These are phyloP conservation scores for Phaenicophaeus curvirostris DNA, from an alignment of 2,797 vertebrate species.

Conservation along the genomic window DNA sequence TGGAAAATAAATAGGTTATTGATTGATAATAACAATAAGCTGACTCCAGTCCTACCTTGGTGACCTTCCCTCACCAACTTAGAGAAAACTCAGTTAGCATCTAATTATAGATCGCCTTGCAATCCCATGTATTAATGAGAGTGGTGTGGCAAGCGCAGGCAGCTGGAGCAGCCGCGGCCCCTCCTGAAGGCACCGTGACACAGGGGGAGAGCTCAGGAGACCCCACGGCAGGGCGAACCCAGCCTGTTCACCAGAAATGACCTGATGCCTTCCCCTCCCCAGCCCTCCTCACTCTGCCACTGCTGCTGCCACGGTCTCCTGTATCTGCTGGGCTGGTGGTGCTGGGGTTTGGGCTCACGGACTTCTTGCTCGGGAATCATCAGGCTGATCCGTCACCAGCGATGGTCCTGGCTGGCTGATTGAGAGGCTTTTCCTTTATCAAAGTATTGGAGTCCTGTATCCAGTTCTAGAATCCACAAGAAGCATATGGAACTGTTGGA, in stretches of 20 bases:
- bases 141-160: accelerated
- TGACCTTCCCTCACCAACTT: slow-evolving; percentile 75
- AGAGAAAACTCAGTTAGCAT: slow-evolving; percentile 78
- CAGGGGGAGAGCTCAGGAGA: accelerated
- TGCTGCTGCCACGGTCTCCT: background rate
- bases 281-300: background rate
- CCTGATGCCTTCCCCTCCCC: background rate
- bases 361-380: accelerated
- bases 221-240: accelerated
- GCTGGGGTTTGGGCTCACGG: background rate
- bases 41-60: slow-evolving; percentile 72
- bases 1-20: slow-evolving; percentile 85
- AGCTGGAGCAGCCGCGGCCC: accelerated
- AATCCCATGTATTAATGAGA: slow-evolving; percentile 66
- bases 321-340: background rate
- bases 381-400: background rate
- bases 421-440: background rate
- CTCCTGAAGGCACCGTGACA: background rate
- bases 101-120: slow-evolving; percentile 70
- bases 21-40: slow-evolving; percentile 83
- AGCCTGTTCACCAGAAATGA: background rate
- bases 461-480: too few relatives aligned
- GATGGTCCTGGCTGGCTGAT: accelerated
- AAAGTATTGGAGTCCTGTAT: background rate
- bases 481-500: too few relatives aligned